Conservation (phyloP, 2,888 invertebrate genomes). For the Leptura quadrifasciata region DNA sequence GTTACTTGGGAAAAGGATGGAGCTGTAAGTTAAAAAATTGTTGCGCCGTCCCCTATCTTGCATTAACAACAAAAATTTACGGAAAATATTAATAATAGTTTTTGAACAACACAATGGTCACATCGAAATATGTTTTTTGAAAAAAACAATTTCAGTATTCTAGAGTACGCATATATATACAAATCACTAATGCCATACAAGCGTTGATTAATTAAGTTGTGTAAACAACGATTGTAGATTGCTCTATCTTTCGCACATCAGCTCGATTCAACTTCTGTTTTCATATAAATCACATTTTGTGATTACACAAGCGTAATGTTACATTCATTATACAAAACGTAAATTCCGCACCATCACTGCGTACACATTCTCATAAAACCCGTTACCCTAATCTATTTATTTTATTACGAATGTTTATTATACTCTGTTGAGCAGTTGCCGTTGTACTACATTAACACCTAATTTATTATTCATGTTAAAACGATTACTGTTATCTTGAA, state of each 20-base stretch:
- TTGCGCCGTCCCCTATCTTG: too few species aligned
- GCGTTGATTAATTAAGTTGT: neutral
- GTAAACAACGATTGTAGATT: constrained; percentile 10
- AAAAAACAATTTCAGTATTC: too few species aligned
- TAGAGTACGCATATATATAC: too few species aligned
- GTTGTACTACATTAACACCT: neutral
- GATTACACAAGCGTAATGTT: constrained; percentile 11
- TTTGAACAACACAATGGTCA: too few species aligned
- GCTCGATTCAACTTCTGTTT: constrained; percentile 3
- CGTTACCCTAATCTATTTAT: constrained; percentile 9
- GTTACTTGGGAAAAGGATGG: too few species aligned
- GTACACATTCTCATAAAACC: neutral
- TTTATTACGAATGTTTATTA: neutral
- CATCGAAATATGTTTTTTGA: too few species aligned
- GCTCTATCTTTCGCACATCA: constrained; percentile 11
- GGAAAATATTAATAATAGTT: too few species aligned
- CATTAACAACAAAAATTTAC: too few species aligned
- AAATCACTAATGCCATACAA: too few species aligned
- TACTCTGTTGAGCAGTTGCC: neutral
- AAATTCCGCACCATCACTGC: constrained; percentile 9
- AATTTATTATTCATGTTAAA: neutral
- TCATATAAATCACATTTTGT: constrained; percentile 23
- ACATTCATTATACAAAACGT: constrained; percentile 2
- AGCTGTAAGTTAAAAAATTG: too few species aligned
- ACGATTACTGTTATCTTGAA: neutral